Base-by-base conservation (phyloP, 2,797 vertebrate species). In the Sarcophilus harrisii region DNA sequence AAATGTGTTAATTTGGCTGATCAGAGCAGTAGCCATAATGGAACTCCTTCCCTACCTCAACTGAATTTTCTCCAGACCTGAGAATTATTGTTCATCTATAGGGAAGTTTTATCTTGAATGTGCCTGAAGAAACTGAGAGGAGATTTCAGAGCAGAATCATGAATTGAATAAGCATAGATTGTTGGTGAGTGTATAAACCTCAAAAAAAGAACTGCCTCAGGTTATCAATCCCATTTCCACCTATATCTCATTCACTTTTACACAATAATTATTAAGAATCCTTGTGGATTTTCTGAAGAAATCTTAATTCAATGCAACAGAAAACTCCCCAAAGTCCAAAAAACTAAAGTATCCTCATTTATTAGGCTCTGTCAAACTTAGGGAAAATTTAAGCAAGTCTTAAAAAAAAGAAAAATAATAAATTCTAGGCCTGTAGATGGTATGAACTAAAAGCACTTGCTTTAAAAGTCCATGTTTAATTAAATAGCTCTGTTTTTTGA, bases 391-490 rank as follows among this genome's bases (percentile, higher is more conserved):
- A 81, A 45, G 73, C 38, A 81, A 45, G 73, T 21, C 21, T 59
- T 5, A 1, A 27, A 81, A 45, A 32, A 87, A 49, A 1, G 3
- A n/a, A 24, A 10, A 95, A 66, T 0, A 45, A 81, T 81, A 81
- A 81, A 81, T 81, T 38, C 73, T 45, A 81, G 73, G 38, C 9
- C 38, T 81, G 73, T 38, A 24, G 38, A 81, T 81, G 21, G 73
- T 45, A 21, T 81, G 73, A 81, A 38, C 38, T 81, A 45, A 81
- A 81, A 81, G 38, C 73, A 81, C 38, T 81, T 81, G n/a, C 73
- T 81, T 81, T 81, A 81, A 81, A 81, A 81, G 73, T 38, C 73
- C 73, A 81, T 81, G 38, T 81, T 81, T 81, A 81, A 81, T 81
- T 81, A 87, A 87, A 27, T 87, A 87, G 73, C 73, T 45, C 73